phyloP scores from a whole-genome alignment of 2,888 invertebrate genomes.

The Chloroclystis v-ata region DNA sequence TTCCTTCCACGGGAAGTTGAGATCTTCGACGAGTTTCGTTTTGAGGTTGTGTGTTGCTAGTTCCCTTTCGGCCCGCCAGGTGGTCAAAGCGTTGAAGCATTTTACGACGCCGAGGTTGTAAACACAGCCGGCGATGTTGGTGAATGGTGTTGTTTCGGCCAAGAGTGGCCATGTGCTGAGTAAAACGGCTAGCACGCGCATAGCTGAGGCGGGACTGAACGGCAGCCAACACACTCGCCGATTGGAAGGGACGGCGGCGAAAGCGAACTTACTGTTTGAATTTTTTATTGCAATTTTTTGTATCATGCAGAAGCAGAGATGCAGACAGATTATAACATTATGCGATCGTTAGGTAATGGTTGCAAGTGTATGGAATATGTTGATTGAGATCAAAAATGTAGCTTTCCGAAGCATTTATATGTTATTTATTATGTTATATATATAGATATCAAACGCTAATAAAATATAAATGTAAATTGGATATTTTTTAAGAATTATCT shows the following conservation, averaged over 20 bases:
- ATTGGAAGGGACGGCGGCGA: constrained; percentile 47
- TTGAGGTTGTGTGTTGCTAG: constrained; percentile 29
- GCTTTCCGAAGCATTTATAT: no score
- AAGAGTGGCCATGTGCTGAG: constrained; percentile 50
- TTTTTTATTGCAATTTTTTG: constrained; percentile 11
- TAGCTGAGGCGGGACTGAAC: constrained; percentile 63
- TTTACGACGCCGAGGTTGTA: constrained; percentile 62
- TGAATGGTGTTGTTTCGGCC: constrained; percentile 36
- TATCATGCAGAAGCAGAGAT: constrained; percentile 5
- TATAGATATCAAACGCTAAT: no score
- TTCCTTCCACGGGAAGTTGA: constrained; percentile 63
- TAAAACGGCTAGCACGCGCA: constrained; percentile 66
- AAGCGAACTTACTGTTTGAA: constrained; percentile 33
- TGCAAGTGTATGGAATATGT: no score
- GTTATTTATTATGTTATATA: no score
- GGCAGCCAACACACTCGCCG: constrained; percentile 31
- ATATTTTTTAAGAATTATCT: no score
- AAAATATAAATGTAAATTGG: no score
- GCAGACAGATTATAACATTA: no score
- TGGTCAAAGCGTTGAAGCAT: constrained; percentile 76
- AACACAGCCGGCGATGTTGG: constrained; percentile 45
- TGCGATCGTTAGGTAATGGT: no score
- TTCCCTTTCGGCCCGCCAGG: constrained; percentile 70
- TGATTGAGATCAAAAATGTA: no score
- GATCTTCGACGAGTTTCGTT: constrained; percentile 45